Evolutionary conservation across 1,140 invertebrate species (phyloP), one percentile per base, ranked within the genome.

Genomic region (Wasmannia auropunctata): DNA sequence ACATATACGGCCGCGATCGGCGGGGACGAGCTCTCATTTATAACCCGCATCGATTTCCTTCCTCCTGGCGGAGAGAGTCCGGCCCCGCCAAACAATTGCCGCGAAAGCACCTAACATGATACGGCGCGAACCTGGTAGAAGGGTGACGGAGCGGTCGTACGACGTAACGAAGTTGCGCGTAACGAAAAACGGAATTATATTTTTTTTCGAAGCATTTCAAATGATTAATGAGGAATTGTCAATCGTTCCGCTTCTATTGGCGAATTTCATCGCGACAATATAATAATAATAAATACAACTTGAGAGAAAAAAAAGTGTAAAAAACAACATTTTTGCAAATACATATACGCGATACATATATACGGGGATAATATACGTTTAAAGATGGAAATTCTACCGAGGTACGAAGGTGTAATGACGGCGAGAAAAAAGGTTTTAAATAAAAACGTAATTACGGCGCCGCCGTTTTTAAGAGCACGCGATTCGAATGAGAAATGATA

Each of bases 1-100:
- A 86, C 67, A 84, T 85, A 72, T 83, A 72, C 58, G 28, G 14
- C 31, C 56, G 10, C 25, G 31, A 83, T 85, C 14, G 43, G 62
- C 49, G 19, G 43, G n/a, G 31, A 34, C 56, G 31, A 2, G 19
- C 62, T 85, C 75, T 67, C 84, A 67, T 85, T 86, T 46, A 69
- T 86, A 58, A 69, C 40, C 49, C 74, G n/a, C 46, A 72, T 83
- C 51, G 37, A 83, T 74, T 72, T 19, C 46, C 22, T 16, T 34
- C 79, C 51, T 74, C 65, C n/a, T n/a, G n/a, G n/a, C n/a, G n/a
- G n/a, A 28, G 6, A 49, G 34, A 31, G 31, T 56, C 65, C 49
- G 10, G 37, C 19, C 11, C 51, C 19, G 67, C 25, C n/a, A n/a
- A n/a, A 58, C 67, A 83, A 83, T 80, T 70, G 77, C 46, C 46